These are phyloP conservation scores for Gavialis gangeticus DNA, from an alignment of 2,113 vertebrate genomes.

Conservation along the genomic window DNA sequence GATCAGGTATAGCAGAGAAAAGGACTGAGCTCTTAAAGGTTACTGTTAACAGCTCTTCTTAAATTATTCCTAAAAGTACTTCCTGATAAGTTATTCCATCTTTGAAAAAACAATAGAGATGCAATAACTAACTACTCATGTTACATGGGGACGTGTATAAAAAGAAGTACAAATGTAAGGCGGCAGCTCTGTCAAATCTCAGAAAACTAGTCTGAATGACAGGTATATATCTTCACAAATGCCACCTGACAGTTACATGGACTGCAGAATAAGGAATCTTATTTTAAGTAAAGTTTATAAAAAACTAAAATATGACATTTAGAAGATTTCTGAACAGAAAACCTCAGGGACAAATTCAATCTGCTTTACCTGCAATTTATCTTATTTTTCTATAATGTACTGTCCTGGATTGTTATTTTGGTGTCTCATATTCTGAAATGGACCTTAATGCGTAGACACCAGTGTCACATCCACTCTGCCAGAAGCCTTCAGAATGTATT, in stretches of 20 bases:
- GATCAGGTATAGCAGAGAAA: background rate
- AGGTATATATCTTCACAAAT: constrained; percentile 31
- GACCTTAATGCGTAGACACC: background rate
- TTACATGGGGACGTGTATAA: constrained; percentile 38
- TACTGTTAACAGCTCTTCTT: background rate
- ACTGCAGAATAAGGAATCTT: background rate
- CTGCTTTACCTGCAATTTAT: constrained; percentile 20
- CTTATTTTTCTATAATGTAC: constrained; percentile 2
- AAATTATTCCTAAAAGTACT: background rate
- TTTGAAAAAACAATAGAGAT: constrained; percentile 1
- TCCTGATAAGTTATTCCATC: constrained; percentile 2
- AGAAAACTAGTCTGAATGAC: background rate
- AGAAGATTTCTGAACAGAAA: constrained; percentile 38
- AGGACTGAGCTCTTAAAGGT: background rate
- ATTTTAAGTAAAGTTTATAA: constrained; percentile 22
- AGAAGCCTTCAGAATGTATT: constrained; percentile 39
- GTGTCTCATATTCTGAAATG: background rate
- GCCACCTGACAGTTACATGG: constrained; percentile 35
- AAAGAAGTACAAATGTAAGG: background rate
- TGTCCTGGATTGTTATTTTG: background rate
- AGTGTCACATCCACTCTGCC: background rate
- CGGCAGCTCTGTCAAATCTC: constrained; percentile 32
- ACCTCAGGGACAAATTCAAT: constrained; percentile 34
- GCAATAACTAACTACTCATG: background rate
- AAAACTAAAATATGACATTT: constrained; percentile 50